These are phyloP conservation scores for Musca vetustissima DNA, from an alignment of 1,140 invertebrate species.

Conservation along the genomic window DNA sequence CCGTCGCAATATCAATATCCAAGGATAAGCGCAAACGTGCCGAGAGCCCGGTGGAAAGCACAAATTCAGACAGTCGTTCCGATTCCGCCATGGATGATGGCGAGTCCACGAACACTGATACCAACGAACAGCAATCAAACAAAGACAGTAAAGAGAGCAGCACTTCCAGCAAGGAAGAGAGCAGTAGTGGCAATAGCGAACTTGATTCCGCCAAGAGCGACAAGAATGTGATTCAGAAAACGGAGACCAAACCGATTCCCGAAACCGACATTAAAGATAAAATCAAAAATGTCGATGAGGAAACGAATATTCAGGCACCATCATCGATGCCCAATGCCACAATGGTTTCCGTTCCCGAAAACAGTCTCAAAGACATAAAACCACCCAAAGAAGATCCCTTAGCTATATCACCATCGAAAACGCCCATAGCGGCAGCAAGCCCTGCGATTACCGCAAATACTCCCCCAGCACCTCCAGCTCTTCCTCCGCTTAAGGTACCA, in stretches of 20 bases:
- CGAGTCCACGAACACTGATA: conserved; percentile 59
- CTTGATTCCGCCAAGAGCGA: conserved; percentile 37
- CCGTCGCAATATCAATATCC: conserved; percentile 26
- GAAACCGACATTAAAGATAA: conserved; percentile 46
- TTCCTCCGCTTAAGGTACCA: conserved; percentile 45
- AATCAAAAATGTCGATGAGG: conserved; percentile 54
- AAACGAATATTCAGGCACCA: conserved; percentile 52
- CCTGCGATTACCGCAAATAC: conserved; percentile 12
- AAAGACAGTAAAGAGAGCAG: conserved; percentile 24
- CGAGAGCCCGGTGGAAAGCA: conserved; percentile 76
- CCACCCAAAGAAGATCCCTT: conserved; percentile 23
- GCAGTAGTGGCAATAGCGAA: conserved; percentile 30
- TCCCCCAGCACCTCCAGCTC: conserved; percentile 22
- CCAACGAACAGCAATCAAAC: conserved; percentile 42
- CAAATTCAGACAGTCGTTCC: conserved; percentile 72
- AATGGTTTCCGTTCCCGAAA: not conserved
- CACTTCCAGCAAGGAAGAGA: conserved; percentile 39
- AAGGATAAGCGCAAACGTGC: conserved; percentile 73
- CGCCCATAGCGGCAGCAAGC: conserved; percentile 12
- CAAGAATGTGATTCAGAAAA: conserved; percentile 41
- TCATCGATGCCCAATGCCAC: conserved; percentile 26
- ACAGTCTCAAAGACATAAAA: conserved; percentile 18
- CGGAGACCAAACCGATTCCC: conserved; percentile 35
- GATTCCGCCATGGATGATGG: conserved; percentile 77
- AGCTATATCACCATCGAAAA: conserved; percentile 34